A percentile compares a stretch with the other conserved stretches of the same genome.
Conservation (phyloP, 2,888 invertebrate species). For the Alloplasta piceator region DNA sequence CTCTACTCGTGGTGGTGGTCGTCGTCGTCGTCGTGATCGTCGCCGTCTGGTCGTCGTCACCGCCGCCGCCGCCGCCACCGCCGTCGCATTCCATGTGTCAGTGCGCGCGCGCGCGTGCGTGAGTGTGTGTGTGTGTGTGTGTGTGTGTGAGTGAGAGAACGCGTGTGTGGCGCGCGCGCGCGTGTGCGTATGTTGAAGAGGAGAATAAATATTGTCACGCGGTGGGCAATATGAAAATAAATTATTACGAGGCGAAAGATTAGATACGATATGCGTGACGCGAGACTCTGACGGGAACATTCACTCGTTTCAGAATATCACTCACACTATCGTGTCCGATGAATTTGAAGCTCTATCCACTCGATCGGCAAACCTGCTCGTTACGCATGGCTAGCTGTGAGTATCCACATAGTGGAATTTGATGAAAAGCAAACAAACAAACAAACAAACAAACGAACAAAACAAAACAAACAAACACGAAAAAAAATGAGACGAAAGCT, state of each 20-base stretch:
- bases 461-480: constrained; percentile 17
- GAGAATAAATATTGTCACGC: too few species aligned
- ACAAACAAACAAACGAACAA: constrained; percentile 24
- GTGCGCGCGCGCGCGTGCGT: too few species aligned
- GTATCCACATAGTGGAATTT: constrained; percentile 83
- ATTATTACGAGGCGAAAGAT: constrained; percentile 26
- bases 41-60: too few species aligned
- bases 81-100: too few species aligned
- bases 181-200: too few species aligned
- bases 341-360: constrained; percentile 97
- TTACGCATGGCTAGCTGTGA: constrained; percentile 98
- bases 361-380: constrained; percentile 97
- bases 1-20: too few species aligned
- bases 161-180: too few species aligned
- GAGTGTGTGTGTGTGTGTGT: too few species aligned
- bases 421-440: not conserved
- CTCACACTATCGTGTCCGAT: constrained; percentile 98
- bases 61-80: too few species aligned
- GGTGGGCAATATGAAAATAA: too few species aligned
- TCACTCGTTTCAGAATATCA: constrained; percentile 89
- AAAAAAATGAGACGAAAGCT: constrained; percentile 2
- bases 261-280: constrained; percentile 67
- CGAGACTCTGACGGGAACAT: constrained; percentile 65
- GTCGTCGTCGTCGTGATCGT: too few species aligned
- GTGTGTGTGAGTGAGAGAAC: too few species aligned